These are phyloP conservation scores for Fopius arisanus DNA, from an alignment of 1,140 invertebrate genomes.

Conservation along the genomic window DNA sequence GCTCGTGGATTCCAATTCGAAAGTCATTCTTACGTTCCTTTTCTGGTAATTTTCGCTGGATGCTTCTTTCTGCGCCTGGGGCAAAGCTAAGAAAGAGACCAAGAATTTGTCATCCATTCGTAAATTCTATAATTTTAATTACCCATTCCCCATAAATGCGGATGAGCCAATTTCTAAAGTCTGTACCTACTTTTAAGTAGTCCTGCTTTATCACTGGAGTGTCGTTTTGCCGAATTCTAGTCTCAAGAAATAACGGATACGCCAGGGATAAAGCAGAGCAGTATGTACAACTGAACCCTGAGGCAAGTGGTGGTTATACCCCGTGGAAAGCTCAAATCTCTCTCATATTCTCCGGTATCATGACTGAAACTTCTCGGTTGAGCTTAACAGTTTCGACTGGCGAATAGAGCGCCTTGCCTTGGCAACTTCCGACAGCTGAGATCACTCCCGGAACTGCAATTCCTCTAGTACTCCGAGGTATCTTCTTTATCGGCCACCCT, in stretches of 20 bases:
- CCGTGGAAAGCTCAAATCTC: slow-evolving; percentile 24
- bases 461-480: slow-evolving; percentile 40
- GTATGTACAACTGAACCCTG: slow-evolving; percentile 11
- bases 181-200: neutral
- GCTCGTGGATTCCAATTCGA: too few species aligned
- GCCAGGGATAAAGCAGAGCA: slow-evolving; percentile 31
- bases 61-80: too few species aligned
- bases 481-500: slow-evolving; percentile 59
- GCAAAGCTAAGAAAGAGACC: too few species aligned
- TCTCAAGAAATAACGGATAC: neutral
- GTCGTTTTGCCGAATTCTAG: neutral
- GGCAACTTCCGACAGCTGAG: slow-evolving; percentile 53
- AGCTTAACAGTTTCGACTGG: slow-evolving; percentile 38
- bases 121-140: too few species aligned
- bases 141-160: too few species aligned
- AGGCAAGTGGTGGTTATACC: slow-evolving; percentile 28
- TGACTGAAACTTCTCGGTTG: slow-evolving; percentile 30
- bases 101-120: too few species aligned
- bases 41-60: too few species aligned
- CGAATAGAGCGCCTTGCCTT: slow-evolving; percentile 42
- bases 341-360: neutral
- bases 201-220: slow-evolving; percentile 36
- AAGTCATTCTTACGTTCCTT: too few species aligned
- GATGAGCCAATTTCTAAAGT: too few species aligned
- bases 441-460: slow-evolving; percentile 48